phyloP scores from a whole-genome alignment of 1,140 invertebrate genomes.

The Latrodectus geometricus region DNA sequence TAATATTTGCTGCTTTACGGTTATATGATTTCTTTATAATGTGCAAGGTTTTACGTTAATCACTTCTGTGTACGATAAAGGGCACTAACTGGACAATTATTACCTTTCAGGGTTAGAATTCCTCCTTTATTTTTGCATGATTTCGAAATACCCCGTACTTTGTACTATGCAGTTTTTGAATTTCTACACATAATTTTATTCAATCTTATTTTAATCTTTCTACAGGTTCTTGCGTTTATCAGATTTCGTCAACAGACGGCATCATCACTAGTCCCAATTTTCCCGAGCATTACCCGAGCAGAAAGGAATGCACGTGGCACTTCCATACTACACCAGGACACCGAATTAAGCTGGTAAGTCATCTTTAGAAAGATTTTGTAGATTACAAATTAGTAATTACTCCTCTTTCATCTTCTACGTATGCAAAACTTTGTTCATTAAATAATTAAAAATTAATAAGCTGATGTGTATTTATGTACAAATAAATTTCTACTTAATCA shows the following conservation, averaged over 20 bases:
- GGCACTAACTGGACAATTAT: no score
- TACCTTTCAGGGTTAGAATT: not conserved
- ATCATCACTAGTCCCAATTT: conserved; percentile 93
- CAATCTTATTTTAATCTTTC: not conserved
- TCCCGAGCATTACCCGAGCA: conserved; percentile 92
- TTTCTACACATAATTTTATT: not conserved
- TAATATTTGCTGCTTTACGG: no score
- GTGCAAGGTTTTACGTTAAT: no score
- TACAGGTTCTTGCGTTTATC: conserved; percentile 76
- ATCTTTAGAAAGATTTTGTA: not conserved
- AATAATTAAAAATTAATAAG: no score
- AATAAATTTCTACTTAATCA: no score
- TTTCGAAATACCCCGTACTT: not conserved
- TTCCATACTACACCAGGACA: conserved; percentile 96
- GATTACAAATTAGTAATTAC: no score
- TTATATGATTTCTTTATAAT: no score
- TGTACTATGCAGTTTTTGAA: not conserved
- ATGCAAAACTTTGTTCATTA: no score
- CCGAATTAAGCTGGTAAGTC: conserved; percentile 84
- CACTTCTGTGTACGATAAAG: no score
- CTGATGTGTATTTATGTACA: no score
- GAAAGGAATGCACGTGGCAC: conserved; percentile 97
- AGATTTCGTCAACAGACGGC: conserved; percentile 72
- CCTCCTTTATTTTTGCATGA: not conserved
- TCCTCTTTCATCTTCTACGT: no score